Percentiles rank a stretch among this genome's conserved stretches.
phyloP scores from a whole-genome alignment of 2,113 vertebrate genomes.

The Microcebus ravelobensis region DNA sequence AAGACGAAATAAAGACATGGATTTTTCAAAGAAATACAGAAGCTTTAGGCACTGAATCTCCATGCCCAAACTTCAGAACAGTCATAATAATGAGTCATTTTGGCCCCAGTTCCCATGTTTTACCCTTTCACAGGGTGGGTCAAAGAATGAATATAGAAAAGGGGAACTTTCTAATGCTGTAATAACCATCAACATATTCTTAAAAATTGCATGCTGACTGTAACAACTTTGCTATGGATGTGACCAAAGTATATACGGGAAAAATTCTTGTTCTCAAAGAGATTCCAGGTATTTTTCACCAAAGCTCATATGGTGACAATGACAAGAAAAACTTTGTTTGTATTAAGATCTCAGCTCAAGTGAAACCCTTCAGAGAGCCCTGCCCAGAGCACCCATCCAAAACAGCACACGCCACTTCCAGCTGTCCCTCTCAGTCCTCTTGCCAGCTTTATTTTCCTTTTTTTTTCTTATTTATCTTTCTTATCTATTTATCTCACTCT shows the following conservation, averaged over 20 bases:
- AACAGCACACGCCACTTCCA: not conserved
- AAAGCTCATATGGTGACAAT: not conserved
- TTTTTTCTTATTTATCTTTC: not conserved
- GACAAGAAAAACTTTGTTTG: not conserved
- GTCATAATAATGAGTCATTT: not conserved
- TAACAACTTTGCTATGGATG: not conserved
- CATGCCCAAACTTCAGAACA: not conserved
- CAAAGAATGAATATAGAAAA: not conserved
- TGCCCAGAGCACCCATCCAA: not conserved
- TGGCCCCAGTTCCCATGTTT: not conserved
- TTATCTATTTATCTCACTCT: not conserved
- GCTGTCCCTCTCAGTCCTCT: not conserved
- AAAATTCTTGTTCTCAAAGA: not conserved
- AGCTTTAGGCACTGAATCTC: not conserved
- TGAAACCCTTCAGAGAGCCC: not conserved
- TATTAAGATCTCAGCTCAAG: not conserved
- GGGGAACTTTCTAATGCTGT: not conserved
- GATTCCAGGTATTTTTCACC: slow-evolving; percentile 23
- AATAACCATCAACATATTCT: not conserved
- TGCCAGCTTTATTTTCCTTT: not conserved
- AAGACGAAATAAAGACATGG: not conserved
- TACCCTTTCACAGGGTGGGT: not conserved
- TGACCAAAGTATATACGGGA: not conserved
- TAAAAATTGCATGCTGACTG: not conserved
- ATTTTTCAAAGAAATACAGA: slow-evolving; percentile 42